phyloP scores from a whole-genome alignment of 2,797 vertebrate genomes.

The Rousettus madagascariensis region DNA sequence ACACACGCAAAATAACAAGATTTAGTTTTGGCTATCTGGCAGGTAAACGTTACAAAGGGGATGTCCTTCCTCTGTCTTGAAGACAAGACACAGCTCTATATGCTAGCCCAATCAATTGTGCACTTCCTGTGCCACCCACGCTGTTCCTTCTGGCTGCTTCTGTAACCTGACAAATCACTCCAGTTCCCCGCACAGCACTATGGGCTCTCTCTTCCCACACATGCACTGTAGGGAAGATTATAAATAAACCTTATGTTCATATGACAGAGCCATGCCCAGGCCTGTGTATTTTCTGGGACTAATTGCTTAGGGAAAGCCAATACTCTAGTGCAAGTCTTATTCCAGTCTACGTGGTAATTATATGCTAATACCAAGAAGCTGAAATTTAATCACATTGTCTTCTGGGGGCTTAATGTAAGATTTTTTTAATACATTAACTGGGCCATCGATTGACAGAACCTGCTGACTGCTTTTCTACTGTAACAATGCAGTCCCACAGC shows the following conservation, averaged over 20 bases:
- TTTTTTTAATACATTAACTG: not conserved
- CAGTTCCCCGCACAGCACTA: not conserved
- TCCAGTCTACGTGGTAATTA: constrained; percentile 56
- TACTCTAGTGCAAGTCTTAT: constrained; percentile 21
- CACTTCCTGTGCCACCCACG: not conserved
- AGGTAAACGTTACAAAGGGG: not conserved
- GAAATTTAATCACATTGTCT: constrained; percentile 59
- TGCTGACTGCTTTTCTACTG: not conserved
- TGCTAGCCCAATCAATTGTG: not conserved
- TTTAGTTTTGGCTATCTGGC: not conserved
- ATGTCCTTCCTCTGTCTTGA: not conserved
- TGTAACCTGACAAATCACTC: not conserved
- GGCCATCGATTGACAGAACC: not conserved
- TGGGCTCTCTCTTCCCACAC: not conserved
- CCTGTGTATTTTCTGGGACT: constrained; percentile 40
- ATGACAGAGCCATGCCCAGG: constrained; percentile 6
- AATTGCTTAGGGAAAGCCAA: constrained; percentile 67
- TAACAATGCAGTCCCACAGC: not conserved
- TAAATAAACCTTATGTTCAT: constrained; percentile 53
- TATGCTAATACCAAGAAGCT: constrained; percentile 46
- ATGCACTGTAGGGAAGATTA: not conserved
- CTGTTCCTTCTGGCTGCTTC: not conserved
- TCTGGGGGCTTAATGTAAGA: not conserved
- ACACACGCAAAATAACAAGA: not conserved
- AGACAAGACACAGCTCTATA: not conserved